Evolutionary conservation across 1,140 invertebrate species (phyloP), one percentile per base, ranked within the genome.

Genomic region (Nilaparvata lugens): DNA sequence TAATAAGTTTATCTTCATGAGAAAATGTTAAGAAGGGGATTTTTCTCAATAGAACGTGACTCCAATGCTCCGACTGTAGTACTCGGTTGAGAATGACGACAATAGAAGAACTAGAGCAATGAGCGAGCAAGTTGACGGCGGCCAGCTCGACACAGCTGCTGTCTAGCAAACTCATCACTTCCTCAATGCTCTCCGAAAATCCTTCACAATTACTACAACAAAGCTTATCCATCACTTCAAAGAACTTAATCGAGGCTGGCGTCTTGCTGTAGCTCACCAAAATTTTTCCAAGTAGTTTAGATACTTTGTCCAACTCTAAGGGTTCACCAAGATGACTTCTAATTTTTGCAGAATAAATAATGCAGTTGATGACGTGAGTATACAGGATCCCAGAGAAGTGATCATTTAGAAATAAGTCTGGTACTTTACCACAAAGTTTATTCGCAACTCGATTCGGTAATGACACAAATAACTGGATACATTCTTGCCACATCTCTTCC

Each of bases 371-470:
- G 4, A 86, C 67, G 63, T 88, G 83, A 64, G 79, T 78, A 16
- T 79, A 70, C 0, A 89, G 65, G n/a, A 81, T 66, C 60, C 78
- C 79, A 1, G 78, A 72, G 69, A 80, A 88, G 18, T 75, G 74
- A n/a, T 79, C 72, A 0, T 75, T 70, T 0, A 74, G 70, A 68
- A 86, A 88, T n/a, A 77, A 74, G 38, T 79, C 72, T 0, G 81
- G 78, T 1, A 80, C 71, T 43, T 81, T 72, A 0, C 69, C 72
- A 45, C 81, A 68, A 7, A 84, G 61, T 63, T 76, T 78, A 69
- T 90, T 91, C 4, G 85, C 83, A 1, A 89, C 72, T 62, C 81
- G 72, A 64, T 75, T 81, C 0, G 87, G 87, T 52, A 89, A 63
- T 1, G 83, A 83, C 0, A 82, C 70, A 40, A 89, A 58, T 24